Evolutionary conservation across 1,140 invertebrate genomes (phyloP).

Genomic region (Latrodectus geometricus): DNA sequence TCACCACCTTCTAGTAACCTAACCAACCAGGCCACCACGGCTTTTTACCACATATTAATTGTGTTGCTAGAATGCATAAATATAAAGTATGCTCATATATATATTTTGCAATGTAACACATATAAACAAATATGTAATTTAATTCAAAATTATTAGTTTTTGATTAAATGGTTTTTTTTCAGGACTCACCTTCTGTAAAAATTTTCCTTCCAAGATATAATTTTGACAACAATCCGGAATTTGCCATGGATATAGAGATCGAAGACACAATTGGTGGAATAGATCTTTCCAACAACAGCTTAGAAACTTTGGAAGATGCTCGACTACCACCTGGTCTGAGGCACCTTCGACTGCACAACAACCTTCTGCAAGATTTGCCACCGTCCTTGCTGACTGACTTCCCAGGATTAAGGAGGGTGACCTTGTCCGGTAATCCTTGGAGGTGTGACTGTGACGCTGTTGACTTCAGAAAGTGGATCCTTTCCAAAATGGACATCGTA

Average conservation of each 20-base stretch:
- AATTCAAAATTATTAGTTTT: not conserved
- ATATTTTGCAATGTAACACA: no score
- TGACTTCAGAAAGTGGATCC: constrained; percentile 66
- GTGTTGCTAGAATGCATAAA: no score
- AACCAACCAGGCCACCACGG: no score
- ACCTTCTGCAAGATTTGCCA: not conserved
- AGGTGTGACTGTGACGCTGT: constrained; percentile 69
- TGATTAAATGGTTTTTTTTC: not conserved
- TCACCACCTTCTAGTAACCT: no score
- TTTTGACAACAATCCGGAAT: not conserved
- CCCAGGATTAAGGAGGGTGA: constrained; percentile 66
- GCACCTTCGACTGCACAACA: not conserved
- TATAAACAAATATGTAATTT: not conserved
- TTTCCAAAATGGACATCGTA: constrained; percentile 75
- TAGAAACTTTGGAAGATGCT: not conserved
- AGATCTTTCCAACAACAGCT: not conserved
- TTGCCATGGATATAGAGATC: no score
- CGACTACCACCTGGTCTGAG: not conserved
- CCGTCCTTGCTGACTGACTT: not conserved
- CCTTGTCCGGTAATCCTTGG: constrained; percentile 68
- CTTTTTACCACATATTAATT: no score
- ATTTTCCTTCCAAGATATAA: not conserved
- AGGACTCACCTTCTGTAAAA: not conserved
- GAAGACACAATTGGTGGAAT: not conserved
- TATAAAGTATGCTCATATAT: no score